Conservation (phyloP, 2,797 vertebrate genomes). For the Chrosomus eos region DNA sequence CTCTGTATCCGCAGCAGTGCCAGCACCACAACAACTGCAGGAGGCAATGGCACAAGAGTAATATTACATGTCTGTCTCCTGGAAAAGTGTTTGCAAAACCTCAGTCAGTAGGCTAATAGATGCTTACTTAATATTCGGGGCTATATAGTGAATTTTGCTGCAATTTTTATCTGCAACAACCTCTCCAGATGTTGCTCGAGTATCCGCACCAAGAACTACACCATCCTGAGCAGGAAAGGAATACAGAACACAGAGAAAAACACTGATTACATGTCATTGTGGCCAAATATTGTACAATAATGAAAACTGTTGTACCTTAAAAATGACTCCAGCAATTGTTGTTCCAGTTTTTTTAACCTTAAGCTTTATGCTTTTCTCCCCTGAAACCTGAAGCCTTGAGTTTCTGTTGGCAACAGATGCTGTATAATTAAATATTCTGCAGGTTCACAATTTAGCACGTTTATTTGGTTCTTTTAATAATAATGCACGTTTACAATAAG, state of each 20-base stretch:
- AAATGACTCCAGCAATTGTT: constrained; percentile 78
- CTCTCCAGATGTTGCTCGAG: constrained; percentile 74
- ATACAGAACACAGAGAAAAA: not conserved
- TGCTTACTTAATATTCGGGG: constrained; percentile 81
- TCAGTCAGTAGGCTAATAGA: not conserved
- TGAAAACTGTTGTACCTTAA: constrained; percentile 63
- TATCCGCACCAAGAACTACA: constrained; percentile 80
- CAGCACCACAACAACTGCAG: constrained; percentile 77
- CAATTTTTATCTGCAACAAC: constrained; percentile 81
- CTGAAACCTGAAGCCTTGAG: constrained; percentile 61
- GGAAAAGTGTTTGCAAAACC: not conserved
- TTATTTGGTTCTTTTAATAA: not conserved
- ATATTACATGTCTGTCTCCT: not conserved
- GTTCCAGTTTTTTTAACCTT: constrained; percentile 78
- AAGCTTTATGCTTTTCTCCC: constrained; percentile 40
- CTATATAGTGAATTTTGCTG: constrained; percentile 77
- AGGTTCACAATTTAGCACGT: not conserved
- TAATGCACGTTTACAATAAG: not conserved
- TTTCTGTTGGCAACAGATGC: constrained; percentile 63
- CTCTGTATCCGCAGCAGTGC: constrained; percentile 79
- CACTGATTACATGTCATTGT: not conserved
- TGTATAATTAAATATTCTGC: not conserved
- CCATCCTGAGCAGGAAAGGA: constrained; percentile 69
- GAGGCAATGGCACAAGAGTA: not conserved
- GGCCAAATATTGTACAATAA: not conserved